These are phyloP conservation scores for Rhynchonycteris naso DNA, from an alignment of 2,797 vertebrate species.

Conservation along the genomic window DNA sequence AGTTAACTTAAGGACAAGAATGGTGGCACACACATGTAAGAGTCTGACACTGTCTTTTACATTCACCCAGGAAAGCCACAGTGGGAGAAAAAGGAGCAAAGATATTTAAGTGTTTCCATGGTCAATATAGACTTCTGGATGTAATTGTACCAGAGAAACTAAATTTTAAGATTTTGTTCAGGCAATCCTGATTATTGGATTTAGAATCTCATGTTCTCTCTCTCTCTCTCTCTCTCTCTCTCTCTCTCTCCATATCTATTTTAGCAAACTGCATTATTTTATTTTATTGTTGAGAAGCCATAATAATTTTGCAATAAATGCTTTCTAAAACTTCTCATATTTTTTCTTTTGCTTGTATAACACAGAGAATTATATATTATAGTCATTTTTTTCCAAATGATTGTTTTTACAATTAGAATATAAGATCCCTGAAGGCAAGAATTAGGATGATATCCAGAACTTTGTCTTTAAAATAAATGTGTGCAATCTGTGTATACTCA, in stretches of 20 bases:
- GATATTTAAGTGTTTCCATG: neutral
- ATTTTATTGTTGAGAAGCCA: neutral
- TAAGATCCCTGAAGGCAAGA: neutral
- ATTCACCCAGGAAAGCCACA: neutral
- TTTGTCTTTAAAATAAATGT: neutral
- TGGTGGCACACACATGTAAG: neutral
- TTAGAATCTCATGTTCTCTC: neutral
- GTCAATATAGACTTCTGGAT: neutral
- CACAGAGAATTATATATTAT: neutral
- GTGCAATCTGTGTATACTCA: neutral
- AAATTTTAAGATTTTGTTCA: neutral
- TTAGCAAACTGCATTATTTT: neutral
- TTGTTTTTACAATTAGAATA: slow-evolving; percentile 34
- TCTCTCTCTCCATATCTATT: neutral
- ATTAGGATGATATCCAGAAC: neutral
- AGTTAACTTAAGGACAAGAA: neutral
- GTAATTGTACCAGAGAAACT: neutral
- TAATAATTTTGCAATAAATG: neutral
- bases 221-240: too few species aligned
- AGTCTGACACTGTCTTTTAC: neutral
- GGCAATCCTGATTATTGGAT: neutral
- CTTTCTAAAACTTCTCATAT: neutral
- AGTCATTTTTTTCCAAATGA: neutral
- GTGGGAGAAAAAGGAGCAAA: neutral
- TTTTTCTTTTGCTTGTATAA: neutral